Evolutionary conservation across 2,113 vertebrate genomes (phyloP), one percentile per base, ranked within the genome.

Genomic region (Phasianus colchicus): DNA sequence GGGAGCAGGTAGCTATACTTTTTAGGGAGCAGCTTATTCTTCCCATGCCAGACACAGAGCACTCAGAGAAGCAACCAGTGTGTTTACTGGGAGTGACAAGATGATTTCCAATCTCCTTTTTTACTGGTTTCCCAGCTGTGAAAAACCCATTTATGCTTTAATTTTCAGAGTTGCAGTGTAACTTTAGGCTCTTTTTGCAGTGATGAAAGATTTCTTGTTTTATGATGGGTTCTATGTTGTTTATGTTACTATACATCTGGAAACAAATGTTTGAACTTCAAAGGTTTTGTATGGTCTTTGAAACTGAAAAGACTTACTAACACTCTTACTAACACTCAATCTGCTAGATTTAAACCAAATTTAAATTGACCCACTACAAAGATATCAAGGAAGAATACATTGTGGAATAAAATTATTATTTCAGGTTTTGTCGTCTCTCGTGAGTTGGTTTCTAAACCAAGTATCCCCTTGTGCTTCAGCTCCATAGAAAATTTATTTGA

Each of bases 251-350:
- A 24, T 38, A 24, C 20, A 60, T 22, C 21, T 50, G 19, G 43
- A 64, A 50, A 48, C 25, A 32, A 40, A 40, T 52, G 14, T 9
- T 42, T 50, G 12, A 77, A n/a, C 50, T 22, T 19, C 22, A 25
- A 29, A n/a, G 8, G 40, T 58, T 19, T 34, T 58, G 22, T 13
- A 24, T n/a, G 30, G 32, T 19, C 24, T 70, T 57, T 6, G 14
- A 58, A 83, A 67, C 1, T 43, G 19, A n/a, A 63, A 71, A 18
- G 13, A 13, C 3, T 30, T 20, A 36, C 36, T 36, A 36, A 36
- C 36, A 36, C 36, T 54, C 6, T 66, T 20, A 43, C 4, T 24
- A 67, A 34, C 10, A n/a, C 0, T 1, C 2, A 66, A 2, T 14
- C 8, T 1, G 27, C 2, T 32, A 48, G 8, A 42, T 82, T 38